Evolutionary conservation across 2,797 vertebrate genomes (phyloP).

Genomic region (Potorous gilbertii): DNA sequence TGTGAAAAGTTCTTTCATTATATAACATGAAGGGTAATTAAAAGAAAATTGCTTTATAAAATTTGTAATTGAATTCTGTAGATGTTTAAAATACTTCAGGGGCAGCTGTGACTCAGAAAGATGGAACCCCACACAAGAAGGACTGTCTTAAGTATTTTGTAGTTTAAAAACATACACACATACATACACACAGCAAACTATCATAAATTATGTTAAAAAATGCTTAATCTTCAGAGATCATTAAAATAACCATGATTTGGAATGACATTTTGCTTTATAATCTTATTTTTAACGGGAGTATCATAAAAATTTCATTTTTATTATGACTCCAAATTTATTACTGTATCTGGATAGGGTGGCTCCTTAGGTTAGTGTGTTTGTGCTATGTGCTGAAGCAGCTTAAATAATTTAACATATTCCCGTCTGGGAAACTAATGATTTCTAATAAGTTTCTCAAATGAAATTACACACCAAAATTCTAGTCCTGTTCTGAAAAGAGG

Average conservation of each 20-base stretch:
- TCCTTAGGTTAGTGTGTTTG: constrained; percentile 14
- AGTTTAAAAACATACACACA: not conserved
- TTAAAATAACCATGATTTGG: not conserved
- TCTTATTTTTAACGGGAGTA: not conserved
- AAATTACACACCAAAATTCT: constrained; percentile 54
- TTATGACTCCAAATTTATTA: not conserved
- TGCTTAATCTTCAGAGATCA: constrained; percentile 2
- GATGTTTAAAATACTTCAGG: constrained; percentile 8
- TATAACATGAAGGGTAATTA: constrained; percentile 8
- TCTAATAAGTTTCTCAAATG: constrained; percentile 62
- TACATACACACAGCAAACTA: not conserved
- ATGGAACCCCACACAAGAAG: not conserved
- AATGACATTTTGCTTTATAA: not conserved
- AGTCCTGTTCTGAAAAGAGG: not conserved
- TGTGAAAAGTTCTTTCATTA: constrained; percentile 33
- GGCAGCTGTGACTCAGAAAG: not conserved
- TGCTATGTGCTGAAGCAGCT: not conserved
- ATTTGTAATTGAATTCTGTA: constrained; percentile 44
- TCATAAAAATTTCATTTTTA: constrained; percentile 11
- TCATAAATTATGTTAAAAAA: not conserved
- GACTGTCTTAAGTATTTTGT: constrained; percentile 40
- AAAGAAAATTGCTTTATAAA: constrained; percentile 59
- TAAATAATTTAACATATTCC: constrained; percentile 45
- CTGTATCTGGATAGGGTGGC: not conserved
- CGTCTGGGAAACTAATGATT: constrained; percentile 53